Evolutionary conservation across 1,140 invertebrate species (phyloP).

Genomic region (Brachystomella parvula): DNA sequence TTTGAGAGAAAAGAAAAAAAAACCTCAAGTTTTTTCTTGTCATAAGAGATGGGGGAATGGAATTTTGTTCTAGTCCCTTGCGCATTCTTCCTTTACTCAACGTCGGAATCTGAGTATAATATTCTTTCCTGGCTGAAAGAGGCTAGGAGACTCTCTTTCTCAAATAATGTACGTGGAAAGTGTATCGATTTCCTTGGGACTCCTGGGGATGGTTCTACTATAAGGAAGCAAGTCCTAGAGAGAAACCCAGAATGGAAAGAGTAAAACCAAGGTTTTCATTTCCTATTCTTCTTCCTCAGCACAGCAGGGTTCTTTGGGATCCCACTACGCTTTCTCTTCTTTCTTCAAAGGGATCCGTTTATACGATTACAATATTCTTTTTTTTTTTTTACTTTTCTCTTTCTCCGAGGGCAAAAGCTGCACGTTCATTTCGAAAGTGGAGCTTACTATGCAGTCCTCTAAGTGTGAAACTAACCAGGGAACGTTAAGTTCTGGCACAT

Average conservation of each 20-base stretch:
- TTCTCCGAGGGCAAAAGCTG: background rate
- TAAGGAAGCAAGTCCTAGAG: background rate
- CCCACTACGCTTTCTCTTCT: background rate
- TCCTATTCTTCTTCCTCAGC: background rate
- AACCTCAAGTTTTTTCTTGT: too few species aligned
- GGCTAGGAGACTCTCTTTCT: background rate
- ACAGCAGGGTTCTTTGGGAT: background rate
- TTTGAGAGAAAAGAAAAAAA: too few species aligned
- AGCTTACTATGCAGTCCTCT: too few species aligned
- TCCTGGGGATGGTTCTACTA: background rate
- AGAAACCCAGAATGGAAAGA: background rate
- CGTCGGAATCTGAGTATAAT: background rate
- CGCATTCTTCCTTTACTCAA: background rate
- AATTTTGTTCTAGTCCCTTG: too few species aligned
- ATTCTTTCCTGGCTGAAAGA: background rate
- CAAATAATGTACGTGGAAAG: background rate
- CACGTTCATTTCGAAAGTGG: background rate
- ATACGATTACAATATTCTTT: too few species aligned
- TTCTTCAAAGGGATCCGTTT: background rate
- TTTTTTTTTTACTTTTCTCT: too few species aligned
- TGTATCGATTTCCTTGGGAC: background rate
- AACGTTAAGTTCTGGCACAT: too few species aligned
- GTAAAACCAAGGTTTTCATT: background rate
- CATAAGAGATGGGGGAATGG: too few species aligned
- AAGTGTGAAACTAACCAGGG: too few species aligned